Percentiles rank a stretch among this genome's conserved stretches.
Evolutionary conservation across 2,888 invertebrate species (phyloP).

Genomic region (Calephelis perditalis): DNA sequence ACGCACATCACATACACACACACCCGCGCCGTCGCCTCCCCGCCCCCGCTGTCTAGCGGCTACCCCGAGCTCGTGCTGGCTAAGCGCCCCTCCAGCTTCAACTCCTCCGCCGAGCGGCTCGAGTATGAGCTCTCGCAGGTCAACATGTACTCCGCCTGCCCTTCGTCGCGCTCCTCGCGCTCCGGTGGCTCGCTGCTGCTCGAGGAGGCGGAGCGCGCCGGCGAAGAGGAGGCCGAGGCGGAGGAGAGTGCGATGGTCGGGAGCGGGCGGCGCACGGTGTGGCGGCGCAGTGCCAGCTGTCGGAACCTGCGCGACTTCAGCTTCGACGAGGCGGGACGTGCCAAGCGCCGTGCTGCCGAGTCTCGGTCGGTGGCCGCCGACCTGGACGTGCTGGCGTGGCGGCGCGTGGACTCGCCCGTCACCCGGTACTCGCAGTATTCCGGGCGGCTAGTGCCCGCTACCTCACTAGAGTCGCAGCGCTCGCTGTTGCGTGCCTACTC

Average conservation of each 20-base stretch:
- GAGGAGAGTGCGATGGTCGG: slow-evolving; percentile 30
- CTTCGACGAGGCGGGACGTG: slow-evolving; percentile 83
- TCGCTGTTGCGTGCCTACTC: slow-evolving; percentile 2
- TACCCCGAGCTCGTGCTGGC: slow-evolving; percentile 69
- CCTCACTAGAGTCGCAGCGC: slow-evolving; percentile 1
- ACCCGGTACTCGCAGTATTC: slow-evolving; percentile 81
- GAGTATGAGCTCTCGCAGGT: slow-evolving; percentile 78
- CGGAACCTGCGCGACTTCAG: slow-evolving; percentile 88
- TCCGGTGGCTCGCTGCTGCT: slow-evolving; percentile 54
- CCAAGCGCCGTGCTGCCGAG: slow-evolving; percentile 72
- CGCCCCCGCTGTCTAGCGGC: slow-evolving; percentile 56
- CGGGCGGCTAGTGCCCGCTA: slow-evolving; percentile 34
- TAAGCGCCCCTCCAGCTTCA: slow-evolving; percentile 65
- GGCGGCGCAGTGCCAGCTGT: slow-evolving; percentile 90
- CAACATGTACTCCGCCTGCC: slow-evolving; percentile 75
- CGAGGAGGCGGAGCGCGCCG: slow-evolving; percentile 36
- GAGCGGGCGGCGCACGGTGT: slow-evolving; percentile 67
- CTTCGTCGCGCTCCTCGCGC: slow-evolving; percentile 61
- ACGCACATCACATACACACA: slow-evolving; percentile 55
- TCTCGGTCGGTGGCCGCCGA: slow-evolving; percentile 55
- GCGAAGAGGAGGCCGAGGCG: slow-evolving; percentile 19
- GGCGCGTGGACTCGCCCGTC: slow-evolving; percentile 82
- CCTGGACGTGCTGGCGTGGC: slow-evolving; percentile 59
- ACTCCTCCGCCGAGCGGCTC: slow-evolving; percentile 65
- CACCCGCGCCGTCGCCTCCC: slow-evolving; percentile 51